Conservation (phyloP, 1,140 invertebrate genomes). For the Ceratitis capitata region DNA sequence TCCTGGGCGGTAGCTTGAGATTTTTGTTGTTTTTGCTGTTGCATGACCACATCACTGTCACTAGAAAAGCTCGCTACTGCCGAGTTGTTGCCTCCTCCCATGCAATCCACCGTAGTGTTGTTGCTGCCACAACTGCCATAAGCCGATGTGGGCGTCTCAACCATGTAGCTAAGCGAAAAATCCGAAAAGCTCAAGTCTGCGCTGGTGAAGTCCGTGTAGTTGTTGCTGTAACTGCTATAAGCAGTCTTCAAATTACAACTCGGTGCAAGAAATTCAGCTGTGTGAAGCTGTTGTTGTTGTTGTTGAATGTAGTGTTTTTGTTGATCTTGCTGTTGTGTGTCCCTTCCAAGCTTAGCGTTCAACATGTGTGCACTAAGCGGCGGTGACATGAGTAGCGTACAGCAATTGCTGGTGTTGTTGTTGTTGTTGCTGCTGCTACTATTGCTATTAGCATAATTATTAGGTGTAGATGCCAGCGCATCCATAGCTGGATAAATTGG, state of each 20-base stretch:
- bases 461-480: slow-evolving; percentile 6
- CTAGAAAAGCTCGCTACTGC: neutral
- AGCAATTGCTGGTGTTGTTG: neutral
- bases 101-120: neutral
- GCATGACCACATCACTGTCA: slow-evolving; percentile 39
- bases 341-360: neutral
- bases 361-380: neutral
- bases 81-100: neutral
- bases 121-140: slow-evolving; percentile 47
- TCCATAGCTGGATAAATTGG: slow-evolving; percentile 29
- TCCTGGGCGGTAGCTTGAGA: slow-evolving; percentile 48
- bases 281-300: neutral
- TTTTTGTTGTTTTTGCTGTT: slow-evolving; percentile 29
- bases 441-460: slow-evolving; percentile 26
- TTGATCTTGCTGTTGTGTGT: neutral
- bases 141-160: slow-evolving; percentile 61
- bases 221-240: slow-evolving; percentile 39
- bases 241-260: slow-evolving; percentile 43
- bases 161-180: slow-evolving; percentile 55
- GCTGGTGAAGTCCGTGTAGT: slow-evolving; percentile 45
- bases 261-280: slow-evolving; percentile 45
- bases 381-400: neutral
- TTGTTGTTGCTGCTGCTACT: neutral
- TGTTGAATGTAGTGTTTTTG: neutral
- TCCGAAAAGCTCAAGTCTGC: slow-evolving; percentile 56